Base-by-base conservation (phyloP, 2,113 vertebrate species). In the Spilogale gracilis region DNA sequence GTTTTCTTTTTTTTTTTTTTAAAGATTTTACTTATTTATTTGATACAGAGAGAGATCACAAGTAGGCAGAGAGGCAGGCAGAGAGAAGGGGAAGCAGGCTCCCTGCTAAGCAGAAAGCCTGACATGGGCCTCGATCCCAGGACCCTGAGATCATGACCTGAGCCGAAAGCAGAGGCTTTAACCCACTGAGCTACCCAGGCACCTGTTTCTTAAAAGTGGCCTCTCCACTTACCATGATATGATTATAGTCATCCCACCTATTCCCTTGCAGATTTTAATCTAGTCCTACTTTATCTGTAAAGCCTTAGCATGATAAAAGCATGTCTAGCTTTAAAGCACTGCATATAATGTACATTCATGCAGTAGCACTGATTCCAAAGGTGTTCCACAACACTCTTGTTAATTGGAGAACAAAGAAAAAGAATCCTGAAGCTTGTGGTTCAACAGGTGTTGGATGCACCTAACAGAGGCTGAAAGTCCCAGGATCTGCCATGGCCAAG, bases 281-380 rank as follows among this genome's bases (percentile, higher is more conserved):
- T 81, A 56, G 5, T 25, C 12, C 4, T 80, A 30, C 6, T 25
- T 89, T 13, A 48, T 69, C 60, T 32, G 8, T 43, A 88, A 84
- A 17, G 13, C 48, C 3, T 58, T 3, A 73, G 21, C 21, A 45
- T 73, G 38, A 73, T 73, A 23, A 73, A 73, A 73, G 10, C 1
- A 1, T 45, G 12, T 54, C 9, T 38, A 52, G 54, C 17, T 80
- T 89, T 12, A 74, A 89, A 73, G 79, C 4, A 14, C 1, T 73
- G 17, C 3, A 45, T 18, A 12, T 0, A 21, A 1, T 17, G 27
- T 17, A 38, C 8, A 4, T 11, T 73, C 18, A 25, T 11, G 2
- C 0, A 45, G 3, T 13, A 18, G 3, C 38, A 85, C 17, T 21
- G 5, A 81, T 67, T 10, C 27, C 23, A 80, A 65, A 17, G 5